Evolutionary conservation across 2,888 invertebrate species (phyloP).

Genomic region (Arctia plantaginis): DNA sequence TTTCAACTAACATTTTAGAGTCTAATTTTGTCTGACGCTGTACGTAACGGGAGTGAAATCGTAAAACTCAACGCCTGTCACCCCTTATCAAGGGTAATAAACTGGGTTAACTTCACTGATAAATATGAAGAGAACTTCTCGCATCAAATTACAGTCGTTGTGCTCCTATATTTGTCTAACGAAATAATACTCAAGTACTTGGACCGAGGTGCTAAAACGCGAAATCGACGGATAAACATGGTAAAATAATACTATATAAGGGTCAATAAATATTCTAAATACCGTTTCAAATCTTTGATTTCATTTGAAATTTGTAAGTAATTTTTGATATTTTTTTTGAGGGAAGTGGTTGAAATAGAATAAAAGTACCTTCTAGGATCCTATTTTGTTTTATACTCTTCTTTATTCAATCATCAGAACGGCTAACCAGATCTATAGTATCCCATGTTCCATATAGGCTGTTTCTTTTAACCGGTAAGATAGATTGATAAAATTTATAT

Average conservation of each 20-base stretch:
- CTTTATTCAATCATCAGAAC: too few species aligned
- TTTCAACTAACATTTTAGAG: slow-evolving; percentile 1
- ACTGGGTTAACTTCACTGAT: background rate
- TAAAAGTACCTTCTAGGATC: too few species aligned
- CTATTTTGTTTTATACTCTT: too few species aligned
- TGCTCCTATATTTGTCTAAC: background rate
- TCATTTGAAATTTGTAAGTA: too few species aligned
- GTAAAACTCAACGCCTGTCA: slow-evolving; percentile 15
- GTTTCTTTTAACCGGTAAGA: too few species aligned
- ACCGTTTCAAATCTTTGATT: background rate
- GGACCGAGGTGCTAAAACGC: background rate
- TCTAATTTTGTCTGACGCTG: background rate
- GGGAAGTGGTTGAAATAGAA: too few species aligned
- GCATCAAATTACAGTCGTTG: slow-evolving; percentile 2
- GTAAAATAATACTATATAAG: background rate
- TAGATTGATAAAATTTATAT: too few species aligned
- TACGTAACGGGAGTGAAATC: slow-evolving; percentile 1
- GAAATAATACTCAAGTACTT: background rate
- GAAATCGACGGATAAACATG: background rate
- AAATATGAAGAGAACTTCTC: background rate
- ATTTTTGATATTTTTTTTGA: too few species aligned
- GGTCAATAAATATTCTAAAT: background rate
- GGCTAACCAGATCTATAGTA: too few species aligned
- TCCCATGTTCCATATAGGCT: too few species aligned
- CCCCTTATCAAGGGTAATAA: slow-evolving; percentile 13